These are phyloP conservation scores for Trichopoda pennipes DNA, from an alignment of 2,888 invertebrate species.

Conservation along the genomic window DNA sequence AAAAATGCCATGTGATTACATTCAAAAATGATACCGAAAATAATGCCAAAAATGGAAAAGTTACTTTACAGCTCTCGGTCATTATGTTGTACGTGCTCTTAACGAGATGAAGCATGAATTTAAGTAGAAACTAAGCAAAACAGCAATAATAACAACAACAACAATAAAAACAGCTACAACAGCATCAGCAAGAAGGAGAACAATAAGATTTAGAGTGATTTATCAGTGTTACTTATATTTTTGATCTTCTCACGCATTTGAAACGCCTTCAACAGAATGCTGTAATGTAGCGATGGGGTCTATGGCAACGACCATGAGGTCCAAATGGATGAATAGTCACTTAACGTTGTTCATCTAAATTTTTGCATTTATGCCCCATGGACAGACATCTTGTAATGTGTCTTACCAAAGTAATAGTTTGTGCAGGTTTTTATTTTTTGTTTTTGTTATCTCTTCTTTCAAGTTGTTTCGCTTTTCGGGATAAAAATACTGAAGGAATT, in stretches of 20 bases:
- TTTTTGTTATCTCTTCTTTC: constrained; percentile 9
- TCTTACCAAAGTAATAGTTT: constrained; percentile 23
- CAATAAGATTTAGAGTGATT: constrained; percentile 79
- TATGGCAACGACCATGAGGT: constrained; percentile 64
- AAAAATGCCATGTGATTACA: constrained; percentile 64
- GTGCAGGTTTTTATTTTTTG: not conserved
- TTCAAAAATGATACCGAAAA: constrained; percentile 49
- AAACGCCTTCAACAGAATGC: constrained; percentile 55
- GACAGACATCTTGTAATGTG: constrained; percentile 46
- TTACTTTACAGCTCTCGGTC: constrained; percentile 57
- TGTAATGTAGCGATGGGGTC: constrained; percentile 37
- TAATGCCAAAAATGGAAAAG: constrained; percentile 67
- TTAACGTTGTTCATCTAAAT: constrained; percentile 40
- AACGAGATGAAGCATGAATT: constrained; percentile 36
- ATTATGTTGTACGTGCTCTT: constrained; percentile 53
- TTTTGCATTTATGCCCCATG: constrained; percentile 11
- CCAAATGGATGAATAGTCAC: constrained; percentile 39
- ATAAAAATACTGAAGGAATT: constrained; percentile 1
- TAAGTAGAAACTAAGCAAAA: constrained; percentile 10
- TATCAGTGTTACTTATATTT: constrained; percentile 77
- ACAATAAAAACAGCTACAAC: not conserved
- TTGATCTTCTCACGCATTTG: constrained; percentile 77
- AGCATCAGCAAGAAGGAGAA: constrained; percentile 42
- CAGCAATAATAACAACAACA: constrained; percentile 9
- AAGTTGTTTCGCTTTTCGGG: not conserved